Evolutionary conservation across 2,797 vertebrate species (phyloP).

Genomic region (Phoxinus dragarum): DNA sequence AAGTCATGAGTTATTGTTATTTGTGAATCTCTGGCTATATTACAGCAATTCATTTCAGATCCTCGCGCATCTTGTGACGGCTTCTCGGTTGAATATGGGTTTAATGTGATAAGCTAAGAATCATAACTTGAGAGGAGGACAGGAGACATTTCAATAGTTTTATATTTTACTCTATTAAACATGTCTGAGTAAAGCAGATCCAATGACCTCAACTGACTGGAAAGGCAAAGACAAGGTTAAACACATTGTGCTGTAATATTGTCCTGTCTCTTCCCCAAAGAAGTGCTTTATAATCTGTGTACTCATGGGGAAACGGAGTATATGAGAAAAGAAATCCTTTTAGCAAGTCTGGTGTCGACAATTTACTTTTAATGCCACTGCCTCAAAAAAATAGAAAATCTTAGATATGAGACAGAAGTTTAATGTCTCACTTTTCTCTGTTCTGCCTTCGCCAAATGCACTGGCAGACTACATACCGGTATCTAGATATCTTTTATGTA

Average conservation of each 20-base stretch:
- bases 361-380: neutral
- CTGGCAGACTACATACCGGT: neutral
- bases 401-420: neutral
- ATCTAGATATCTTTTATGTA: neutral
- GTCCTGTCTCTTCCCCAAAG: neutral
- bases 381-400: neutral
- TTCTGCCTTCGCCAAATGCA: neutral
- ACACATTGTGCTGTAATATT: conserved; percentile 18
- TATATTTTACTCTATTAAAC: conserved; percentile 4
- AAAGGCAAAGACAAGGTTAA: conserved; percentile 21
- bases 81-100: conserved; percentile 2
- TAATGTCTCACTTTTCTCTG: neutral
- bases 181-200: neutral
- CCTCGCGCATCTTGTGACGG: neutral
- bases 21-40: conserved; percentile 24
- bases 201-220: neutral
- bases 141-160: conserved; percentile 11
- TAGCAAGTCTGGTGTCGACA: neutral
- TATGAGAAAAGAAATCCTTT: conserved; percentile 17
- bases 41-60: conserved; percentile 10
- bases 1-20: conserved; percentile 13
- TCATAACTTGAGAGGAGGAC: conserved; percentile 13
- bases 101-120: conserved; percentile 20
- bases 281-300: conserved; percentile 15
- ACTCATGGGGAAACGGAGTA: conserved; percentile 18